Conservation (phyloP, 2,797 vertebrate species). For the Pagetopsis macropterus region DNA sequence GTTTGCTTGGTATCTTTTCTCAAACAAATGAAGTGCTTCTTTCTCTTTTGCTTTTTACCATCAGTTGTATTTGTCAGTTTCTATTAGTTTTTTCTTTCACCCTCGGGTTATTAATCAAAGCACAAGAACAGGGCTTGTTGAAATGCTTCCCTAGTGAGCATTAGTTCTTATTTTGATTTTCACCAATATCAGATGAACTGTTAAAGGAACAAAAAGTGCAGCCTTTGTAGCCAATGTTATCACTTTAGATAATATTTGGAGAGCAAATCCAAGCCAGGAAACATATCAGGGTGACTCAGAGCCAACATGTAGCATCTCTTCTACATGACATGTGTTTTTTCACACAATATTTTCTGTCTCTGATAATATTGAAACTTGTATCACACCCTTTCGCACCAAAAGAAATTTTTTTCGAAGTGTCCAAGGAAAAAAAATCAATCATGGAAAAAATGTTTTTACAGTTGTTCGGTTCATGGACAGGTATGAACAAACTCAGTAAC, state of each 20-base stretch:
- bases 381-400: neutral
- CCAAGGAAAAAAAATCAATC: neutral
- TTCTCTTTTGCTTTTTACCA: neutral
- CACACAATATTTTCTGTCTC: neutral
- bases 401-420: neutral
- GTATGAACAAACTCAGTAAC: slow-evolving; percentile 29
- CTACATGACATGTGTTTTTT: neutral
- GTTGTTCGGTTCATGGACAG: slow-evolving; percentile 26
- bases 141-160: slow-evolving; percentile 26
- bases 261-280: slow-evolving; percentile 6
- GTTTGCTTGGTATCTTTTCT: neutral
- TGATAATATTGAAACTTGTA: slow-evolving; percentile 11
- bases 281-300: neutral
- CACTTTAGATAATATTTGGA: neutral
- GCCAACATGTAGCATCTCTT: neutral
- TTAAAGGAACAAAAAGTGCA: slow-evolving; percentile 12
- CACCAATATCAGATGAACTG: slow-evolving; percentile 6
- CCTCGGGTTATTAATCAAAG: slow-evolving; percentile 16
- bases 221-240: neutral
- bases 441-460: neutral
- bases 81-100: slow-evolving; percentile 28
- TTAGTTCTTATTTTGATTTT: slow-evolving; percentile 10
- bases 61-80: neutral
- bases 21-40: slow-evolving; percentile 22
- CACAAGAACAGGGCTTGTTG: slow-evolving; percentile 5